Base-by-base conservation (phyloP, 2,113 vertebrate species). In the Bambusicola thoracicus region DNA sequence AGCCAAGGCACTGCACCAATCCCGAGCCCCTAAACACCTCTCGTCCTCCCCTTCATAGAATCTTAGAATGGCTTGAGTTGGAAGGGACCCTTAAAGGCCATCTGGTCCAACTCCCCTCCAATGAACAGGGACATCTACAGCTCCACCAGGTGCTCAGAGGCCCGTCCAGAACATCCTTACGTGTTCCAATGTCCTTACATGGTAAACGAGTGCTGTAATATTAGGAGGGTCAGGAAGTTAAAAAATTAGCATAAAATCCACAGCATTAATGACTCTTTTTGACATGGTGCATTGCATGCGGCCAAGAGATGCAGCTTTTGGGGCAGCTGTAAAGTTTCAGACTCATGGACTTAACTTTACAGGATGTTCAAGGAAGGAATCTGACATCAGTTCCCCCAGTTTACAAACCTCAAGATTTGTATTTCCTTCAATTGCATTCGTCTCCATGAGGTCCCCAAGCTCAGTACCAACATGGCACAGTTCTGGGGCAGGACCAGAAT, bases 171-270 rank as follows among this genome's bases (percentile, higher is more conserved):
- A 53, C 5, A 5, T 53, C 27, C 14, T 53, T 53, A 53, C 27
- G 5, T 53, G 51, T 53, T 53, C 51, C 15, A 12, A 62, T 0
- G 3, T 70, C 62, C 10, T 6, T 34, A 2, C 13, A 21, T 0
- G 4, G 20, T 1, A n/a, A 43, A 8, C 1, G 22, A 44, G n/a
- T 0, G 2, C 11, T 1, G 25, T 7, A 22, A 36, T 16, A 14
- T 17, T 11, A 51, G 43, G 40, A 29, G 53, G 46, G 46, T 14
- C 46, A 20, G 46, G 69, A 44, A 63, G 72, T 43, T 0, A 8
- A 41, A 53, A 30, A 75, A 36, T 6, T 3, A 67, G 32, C 72
- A 24, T 2, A 0, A 32, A 53, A 41, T 15, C 13, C 34, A 21
- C 4, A 16, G 68, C 36, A 4, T 41, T 58, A 46, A 74, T 24